Evolutionary conservation across 2,113 vertebrate genomes (phyloP), one percentile per base, ranked within the genome.

Genomic region (Delphinus delphis): DNA sequence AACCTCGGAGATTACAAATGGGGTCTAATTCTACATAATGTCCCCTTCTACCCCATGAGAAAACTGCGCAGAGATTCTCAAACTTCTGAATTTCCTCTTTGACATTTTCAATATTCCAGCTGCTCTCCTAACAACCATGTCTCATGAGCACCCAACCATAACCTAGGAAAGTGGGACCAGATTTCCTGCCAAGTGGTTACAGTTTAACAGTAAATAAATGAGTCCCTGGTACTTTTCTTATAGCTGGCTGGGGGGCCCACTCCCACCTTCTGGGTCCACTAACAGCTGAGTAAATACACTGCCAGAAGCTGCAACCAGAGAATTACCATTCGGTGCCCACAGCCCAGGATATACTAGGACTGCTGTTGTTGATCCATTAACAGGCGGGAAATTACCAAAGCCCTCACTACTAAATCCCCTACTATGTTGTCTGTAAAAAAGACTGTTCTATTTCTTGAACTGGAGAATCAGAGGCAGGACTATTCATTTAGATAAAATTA

Each of bases 201-300:
- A 77, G 93, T 98, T 98, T 96, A 96, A 95, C 90, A 79, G 96
- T 97, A 98, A 98, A 98, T 98, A 98, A 98, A 95, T 53, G 97
- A 96, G 93, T 90, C 97, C 95, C 95, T 96, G 84, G 55, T 90
- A 97, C 90, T 87, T 97, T 63, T 90, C 71, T 95, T 94, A 93
- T 25, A 95, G 92, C 84, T n/a, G 9, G 79, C 95, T 86, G 97
- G 97, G 95, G 96, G 98, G 90, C 93, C 93, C 4, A 28, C 86
- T 98, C 97, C 98, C 97, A 98, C 95, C 89, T 98, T 97, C 93
- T 95, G 91, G n/a, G 96, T 96, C 81, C 96, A 92, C 88, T 81
- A 93, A 94, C 96, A 98, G 98, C 97, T 98, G 98, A 98, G 96
- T 95, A 98, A 99, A 98, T 98, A 96, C 15, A 73, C 63, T 83